These are phyloP conservation scores for Sturmia bella DNA, from an alignment of 2,888 invertebrate genomes.

Conservation along the genomic window DNA sequence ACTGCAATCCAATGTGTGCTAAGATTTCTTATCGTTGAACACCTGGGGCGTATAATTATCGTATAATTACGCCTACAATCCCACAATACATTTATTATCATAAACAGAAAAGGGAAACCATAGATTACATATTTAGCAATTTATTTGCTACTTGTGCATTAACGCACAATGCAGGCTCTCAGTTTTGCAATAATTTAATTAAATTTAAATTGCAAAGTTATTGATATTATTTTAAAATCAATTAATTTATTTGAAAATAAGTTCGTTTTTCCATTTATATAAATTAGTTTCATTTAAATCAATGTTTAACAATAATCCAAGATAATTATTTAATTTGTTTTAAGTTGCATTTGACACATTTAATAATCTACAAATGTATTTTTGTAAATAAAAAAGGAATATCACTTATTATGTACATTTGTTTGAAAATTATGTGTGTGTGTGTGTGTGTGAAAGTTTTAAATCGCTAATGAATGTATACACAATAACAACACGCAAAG, in stretches of 20 bases:
- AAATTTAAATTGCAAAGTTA: slow-evolving; percentile 47
- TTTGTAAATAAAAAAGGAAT: slow-evolving; percentile 10
- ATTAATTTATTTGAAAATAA: slow-evolving; percentile 43
- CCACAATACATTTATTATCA: background rate
- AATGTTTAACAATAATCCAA: slow-evolving; percentile 63
- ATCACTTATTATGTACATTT: slow-evolving; percentile 19
- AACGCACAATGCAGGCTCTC: background rate
- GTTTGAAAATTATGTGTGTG: background rate
- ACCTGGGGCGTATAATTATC: slow-evolving; percentile 23
- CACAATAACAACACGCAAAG: background rate
- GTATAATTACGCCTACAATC: slow-evolving; percentile 7
- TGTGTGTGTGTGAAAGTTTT: background rate
- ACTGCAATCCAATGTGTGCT: background rate
- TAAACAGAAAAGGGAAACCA: background rate
- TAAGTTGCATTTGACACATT: slow-evolving; percentile 61
- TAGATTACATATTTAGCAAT: too few relatives aligned
- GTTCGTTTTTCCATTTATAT: slow-evolving; percentile 16
- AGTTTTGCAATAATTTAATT: slow-evolving; percentile 54
- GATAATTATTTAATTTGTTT: slow-evolving; percentile 66
- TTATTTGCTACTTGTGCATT: slow-evolving; percentile 25
- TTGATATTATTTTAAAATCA: slow-evolving; percentile 56
- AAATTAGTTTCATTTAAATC: slow-evolving; percentile 62
- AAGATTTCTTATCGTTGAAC: slow-evolving; percentile 2
- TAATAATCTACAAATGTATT: slow-evolving; percentile 5
- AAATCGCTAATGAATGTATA: slow-evolving; percentile 13